Evolutionary conservation across 35 echinoderm and acorn worm species (phyloP), one percentile per base, ranked within the genome.

Genomic region (Lytechinus pictus): DNA sequence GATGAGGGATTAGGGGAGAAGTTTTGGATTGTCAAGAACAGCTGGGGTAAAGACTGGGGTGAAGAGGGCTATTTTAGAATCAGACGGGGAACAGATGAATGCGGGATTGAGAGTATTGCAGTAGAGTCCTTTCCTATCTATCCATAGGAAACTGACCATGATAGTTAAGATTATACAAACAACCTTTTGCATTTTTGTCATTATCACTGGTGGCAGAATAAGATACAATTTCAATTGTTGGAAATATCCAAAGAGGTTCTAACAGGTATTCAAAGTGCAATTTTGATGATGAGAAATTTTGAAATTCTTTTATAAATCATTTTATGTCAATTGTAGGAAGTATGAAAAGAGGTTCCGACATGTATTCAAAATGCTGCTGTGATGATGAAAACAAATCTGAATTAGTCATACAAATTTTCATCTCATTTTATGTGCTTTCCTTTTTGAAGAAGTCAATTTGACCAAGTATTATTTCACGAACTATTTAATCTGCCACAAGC

Each of bases 21-120:
- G 56, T 99, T 96, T 89, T 99, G 98, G 98, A 97, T 27, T 60
- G 98, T 99, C 5, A 97, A 99, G 54, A 99, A 99, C 94, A 99
- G 98, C 95, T 99, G 98, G 98, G 97, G 98, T 19, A 28, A 53
- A 8, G 52, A 27, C 11, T 99, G 98, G 98, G 98, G 98, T 55
- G 98, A 99, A 87, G 57, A 96, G 27, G 98, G 98, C 1, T 99
- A 97, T 89, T 99, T 99, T 79, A 87, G 97, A 9, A 99, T 99
- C 28, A 21, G 97, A 54, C 51, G 98, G 61, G 96, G 98, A 33
- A 97, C 95, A 2, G 98, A 99, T 93, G 98, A 99, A 66, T 95
- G 95, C 53, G 94, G 93, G n/a, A 97, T 99, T 94, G 98, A 99
- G 91, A 97, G 98, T 94, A 96, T 99, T 28, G 98, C 98, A 10